Evolutionary conservation across 2,797 vertebrate genomes (phyloP).

Genomic region (Ctenosaura bakeri): DNA sequence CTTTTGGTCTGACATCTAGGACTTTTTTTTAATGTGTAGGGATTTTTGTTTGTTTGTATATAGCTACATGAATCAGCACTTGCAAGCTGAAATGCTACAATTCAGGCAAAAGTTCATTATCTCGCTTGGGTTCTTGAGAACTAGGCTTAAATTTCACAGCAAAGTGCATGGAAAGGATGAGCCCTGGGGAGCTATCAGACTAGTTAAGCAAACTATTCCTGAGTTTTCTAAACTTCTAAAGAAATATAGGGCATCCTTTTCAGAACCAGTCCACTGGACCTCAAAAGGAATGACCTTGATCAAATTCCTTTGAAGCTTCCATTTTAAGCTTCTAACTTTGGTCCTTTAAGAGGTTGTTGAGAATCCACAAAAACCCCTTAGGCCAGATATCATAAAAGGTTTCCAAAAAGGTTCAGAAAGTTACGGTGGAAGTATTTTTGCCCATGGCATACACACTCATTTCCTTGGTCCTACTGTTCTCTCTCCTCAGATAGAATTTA

Average conservation of each 20-base stretch:
- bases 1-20: not conserved
- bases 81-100: not conserved
- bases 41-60: not conserved
- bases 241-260: not conserved
- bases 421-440: not conserved
- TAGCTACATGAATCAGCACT: not conserved
- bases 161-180: not conserved
- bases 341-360: not conserved
- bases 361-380: not conserved
- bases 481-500: not conserved
- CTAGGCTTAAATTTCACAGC: conserved; percentile 5
- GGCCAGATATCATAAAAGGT: not conserved
- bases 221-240: not conserved
- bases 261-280: not conserved
- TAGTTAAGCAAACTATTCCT: not conserved
- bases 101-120: not conserved
- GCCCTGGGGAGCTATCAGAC: not conserved
- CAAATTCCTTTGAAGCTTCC: not conserved
- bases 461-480: not conserved
- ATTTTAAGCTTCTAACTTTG: not conserved
- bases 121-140: not conserved
- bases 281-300: not conserved
- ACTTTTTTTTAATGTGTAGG: not conserved
- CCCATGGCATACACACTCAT: too few relatives aligned
- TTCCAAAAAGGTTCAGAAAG: not conserved